A percentile compares a stretch with the other conserved stretches of the same genome.
These are phyloP conservation scores for Parazoanthus darwini DNA, from an alignment of 92 coral and sea anemone genomes.

Conservation along the genomic window DNA sequence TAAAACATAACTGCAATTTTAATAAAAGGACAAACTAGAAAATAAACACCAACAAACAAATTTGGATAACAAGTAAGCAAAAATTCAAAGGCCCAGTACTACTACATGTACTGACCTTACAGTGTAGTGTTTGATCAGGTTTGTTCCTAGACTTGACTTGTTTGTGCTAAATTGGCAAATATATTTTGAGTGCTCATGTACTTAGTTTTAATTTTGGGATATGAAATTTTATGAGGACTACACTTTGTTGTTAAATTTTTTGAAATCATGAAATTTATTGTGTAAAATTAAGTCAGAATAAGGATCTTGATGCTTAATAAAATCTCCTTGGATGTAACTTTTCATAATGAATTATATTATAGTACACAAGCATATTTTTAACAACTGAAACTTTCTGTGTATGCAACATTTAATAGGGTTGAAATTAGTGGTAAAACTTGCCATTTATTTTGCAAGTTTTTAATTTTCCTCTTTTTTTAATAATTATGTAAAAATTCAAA, in stretches of 20 bases:
- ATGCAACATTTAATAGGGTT: no score
- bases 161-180: neutral
- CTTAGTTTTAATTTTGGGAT: neutral
- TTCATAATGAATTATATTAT: neutral
- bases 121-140: no score
- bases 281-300: neutral
- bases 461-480: no score
- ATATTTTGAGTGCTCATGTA: neutral
- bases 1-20: no score
- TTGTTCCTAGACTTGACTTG: neutral
- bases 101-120: neutral
- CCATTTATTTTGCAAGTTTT: neutral
- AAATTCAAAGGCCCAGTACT: neutral
- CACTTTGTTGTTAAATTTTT: no score
- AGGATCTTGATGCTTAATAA: neutral
- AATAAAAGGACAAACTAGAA: neutral
- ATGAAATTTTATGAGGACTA: neutral
- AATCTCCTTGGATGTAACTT: neutral
- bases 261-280: neutral
- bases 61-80: no score
- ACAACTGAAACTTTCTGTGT: neutral
- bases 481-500: no score
- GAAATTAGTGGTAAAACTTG: neutral
- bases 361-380: conserved; percentile 7
- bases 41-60: no score